Percentiles rank a stretch among this genome's conserved stretches.
Evolutionary conservation across 2,113 vertebrate species (phyloP).

Genomic region (Grantiella picta): DNA sequence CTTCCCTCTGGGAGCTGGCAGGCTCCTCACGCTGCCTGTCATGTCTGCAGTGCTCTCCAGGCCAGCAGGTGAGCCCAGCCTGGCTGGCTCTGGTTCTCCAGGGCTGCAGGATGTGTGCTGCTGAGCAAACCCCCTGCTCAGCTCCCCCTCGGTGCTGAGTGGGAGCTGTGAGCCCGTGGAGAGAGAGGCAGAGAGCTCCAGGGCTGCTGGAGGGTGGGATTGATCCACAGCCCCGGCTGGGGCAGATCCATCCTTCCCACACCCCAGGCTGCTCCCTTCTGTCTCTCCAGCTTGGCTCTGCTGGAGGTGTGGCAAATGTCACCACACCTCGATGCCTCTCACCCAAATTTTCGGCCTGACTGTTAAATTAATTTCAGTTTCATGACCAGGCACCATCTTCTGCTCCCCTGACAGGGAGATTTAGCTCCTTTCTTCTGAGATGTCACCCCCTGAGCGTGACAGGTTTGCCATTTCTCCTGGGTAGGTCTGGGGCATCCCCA

Average conservation of each 20-base stretch:
- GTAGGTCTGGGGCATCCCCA: background rate
- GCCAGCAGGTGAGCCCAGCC: background rate
- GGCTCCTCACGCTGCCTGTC: background rate
- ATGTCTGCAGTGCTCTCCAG: background rate
- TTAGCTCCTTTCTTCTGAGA: background rate
- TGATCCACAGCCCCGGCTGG: background rate
- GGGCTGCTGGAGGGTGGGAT: background rate
- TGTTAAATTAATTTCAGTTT: background rate
- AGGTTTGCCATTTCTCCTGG: background rate
- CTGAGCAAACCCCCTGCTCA: background rate
- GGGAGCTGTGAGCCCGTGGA: background rate
- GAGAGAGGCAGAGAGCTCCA: background rate
- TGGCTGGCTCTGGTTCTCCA: background rate
- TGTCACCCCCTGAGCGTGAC: background rate
- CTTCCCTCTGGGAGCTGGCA: background rate
- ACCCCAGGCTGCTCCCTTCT: background rate
- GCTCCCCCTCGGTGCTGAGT: background rate
- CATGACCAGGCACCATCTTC: background rate
- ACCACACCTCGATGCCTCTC: background rate
- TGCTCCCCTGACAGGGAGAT: background rate
- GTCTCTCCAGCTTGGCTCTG: background rate
- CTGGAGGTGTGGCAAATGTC: background rate
- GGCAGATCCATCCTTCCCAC: background rate
- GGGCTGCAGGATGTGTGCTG: background rate
- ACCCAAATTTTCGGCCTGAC: background rate